A percentile compares a stretch with the other conserved stretches of the same genome.
These are phyloP conservation scores for Peromyscus polionotus DNA, from an alignment of 2,113 vertebrate genomes.

Conservation along the genomic window DNA sequence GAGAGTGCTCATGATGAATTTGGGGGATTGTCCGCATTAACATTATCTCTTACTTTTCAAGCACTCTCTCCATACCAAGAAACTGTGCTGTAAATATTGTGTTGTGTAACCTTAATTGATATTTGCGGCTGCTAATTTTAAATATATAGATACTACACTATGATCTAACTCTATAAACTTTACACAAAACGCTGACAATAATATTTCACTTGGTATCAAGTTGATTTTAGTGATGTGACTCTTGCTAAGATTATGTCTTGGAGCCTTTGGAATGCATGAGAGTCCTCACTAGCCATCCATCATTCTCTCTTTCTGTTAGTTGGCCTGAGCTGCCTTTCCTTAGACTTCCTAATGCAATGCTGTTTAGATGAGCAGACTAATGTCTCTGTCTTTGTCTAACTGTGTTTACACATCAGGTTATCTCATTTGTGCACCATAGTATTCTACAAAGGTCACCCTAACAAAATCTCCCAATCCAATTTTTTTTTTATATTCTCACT, in stretches of 20 bases:
- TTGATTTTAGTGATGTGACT: background rate
- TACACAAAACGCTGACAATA: background rate
- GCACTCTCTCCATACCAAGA: too few relatives aligned
- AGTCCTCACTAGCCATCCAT: background rate
- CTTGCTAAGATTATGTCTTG: background rate
- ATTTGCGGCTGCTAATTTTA: background rate
- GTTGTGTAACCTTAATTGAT: background rate
- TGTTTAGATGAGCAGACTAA: background rate
- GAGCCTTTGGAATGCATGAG: background rate
- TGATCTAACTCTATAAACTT: background rate
- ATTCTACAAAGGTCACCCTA: background rate
- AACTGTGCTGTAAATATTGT: too few relatives aligned
- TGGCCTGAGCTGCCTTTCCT: fast-evolving
- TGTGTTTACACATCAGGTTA: background rate
- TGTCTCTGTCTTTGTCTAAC: background rate
- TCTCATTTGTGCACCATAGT: background rate
- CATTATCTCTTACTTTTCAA: background rate
- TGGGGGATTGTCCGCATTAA: background rate
- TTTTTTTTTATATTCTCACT: background rate
- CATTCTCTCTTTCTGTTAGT: background rate
- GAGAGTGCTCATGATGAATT: fast-evolving
- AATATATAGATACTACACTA: background rate
- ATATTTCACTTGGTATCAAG: background rate
- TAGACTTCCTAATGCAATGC: background rate
- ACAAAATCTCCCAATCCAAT: background rate